These are phyloP conservation scores for Tribolium castaneum DNA, from an alignment of 1,140 invertebrate species.

Conservation along the genomic window DNA sequence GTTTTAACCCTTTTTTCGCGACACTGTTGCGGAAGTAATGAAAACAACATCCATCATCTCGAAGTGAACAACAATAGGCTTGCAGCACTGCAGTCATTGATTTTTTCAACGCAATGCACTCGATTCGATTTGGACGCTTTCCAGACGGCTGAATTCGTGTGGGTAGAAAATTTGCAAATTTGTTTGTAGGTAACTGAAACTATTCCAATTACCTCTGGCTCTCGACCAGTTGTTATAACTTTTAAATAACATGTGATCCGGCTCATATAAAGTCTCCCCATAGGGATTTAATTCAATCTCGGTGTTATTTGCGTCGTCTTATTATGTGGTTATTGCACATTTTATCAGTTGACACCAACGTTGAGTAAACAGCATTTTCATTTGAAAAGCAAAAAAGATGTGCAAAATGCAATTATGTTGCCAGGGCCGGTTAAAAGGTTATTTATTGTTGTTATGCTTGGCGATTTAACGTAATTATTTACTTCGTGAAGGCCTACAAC, in stretches of 20 bases:
- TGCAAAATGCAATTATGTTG: not conserved
- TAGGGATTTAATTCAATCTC: not conserved
- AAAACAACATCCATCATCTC: not conserved
- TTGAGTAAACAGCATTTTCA: not conserved
- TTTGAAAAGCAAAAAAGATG: not conserved
- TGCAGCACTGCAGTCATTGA: not conserved
- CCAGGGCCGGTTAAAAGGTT: conserved; percentile 10
- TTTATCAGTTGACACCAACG: not conserved
- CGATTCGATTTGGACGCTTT: conserved; percentile 11
- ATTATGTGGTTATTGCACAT: not conserved
- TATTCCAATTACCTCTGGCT: conserved; percentile 15
- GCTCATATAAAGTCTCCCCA: not conserved
- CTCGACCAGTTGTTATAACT: not conserved
- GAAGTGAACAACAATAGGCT: not conserved
- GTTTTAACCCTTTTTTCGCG: not conserved
- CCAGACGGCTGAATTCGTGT: not conserved
- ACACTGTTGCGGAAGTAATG: not conserved
- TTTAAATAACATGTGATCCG: conserved; percentile 6
- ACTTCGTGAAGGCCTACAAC: not conserved
- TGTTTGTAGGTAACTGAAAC: conserved; percentile 17
- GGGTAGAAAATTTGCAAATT: conserved; percentile 17
- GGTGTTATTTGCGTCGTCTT: not conserved
- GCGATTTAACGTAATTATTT: conserved; percentile 11
- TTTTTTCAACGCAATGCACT: conserved; percentile 2
- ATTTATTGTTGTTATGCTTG: conserved; percentile 13